phyloP scores from a whole-genome alignment of 2,797 vertebrate genomes.

The Enoplosus armatus region DNA sequence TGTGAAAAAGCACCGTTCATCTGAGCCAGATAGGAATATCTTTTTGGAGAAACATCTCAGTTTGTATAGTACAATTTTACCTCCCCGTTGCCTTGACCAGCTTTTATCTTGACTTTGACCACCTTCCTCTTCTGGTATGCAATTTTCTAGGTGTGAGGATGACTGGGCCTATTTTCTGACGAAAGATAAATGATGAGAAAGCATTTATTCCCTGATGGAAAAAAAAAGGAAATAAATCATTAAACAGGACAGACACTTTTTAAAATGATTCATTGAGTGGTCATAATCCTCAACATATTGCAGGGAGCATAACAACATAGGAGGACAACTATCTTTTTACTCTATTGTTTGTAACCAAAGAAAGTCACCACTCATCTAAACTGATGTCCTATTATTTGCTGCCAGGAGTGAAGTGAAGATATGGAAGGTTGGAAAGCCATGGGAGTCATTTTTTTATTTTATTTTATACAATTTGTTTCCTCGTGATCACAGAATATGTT shows the following conservation, averaged over 20 bases:
- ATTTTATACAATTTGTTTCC: slow-evolving; percentile 4
- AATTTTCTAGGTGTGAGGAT: slow-evolving; percentile 37
- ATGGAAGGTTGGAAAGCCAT: slow-evolving; percentile 17
- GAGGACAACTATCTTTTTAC: slow-evolving; percentile 32
- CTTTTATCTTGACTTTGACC: slow-evolving; percentile 27
- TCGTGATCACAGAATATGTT: slow-evolving; percentile 15
- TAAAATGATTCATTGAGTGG: background rate
- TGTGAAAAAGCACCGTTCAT: slow-evolving; percentile 7
- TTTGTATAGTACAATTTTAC: slow-evolving; percentile 42
- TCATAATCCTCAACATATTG: slow-evolving; percentile 12
- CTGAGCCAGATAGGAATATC: slow-evolving; percentile 27
- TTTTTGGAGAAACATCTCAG: slow-evolving; percentile 25
- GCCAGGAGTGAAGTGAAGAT: slow-evolving; percentile 31
- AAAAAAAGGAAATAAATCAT: background rate
- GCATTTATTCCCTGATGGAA: background rate
- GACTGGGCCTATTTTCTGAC: slow-evolving; percentile 24
- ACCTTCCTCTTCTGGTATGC: slow-evolving; percentile 49
- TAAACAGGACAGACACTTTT: slow-evolving; percentile 1
- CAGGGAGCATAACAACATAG: slow-evolving; percentile 39
- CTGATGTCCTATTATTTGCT: slow-evolving; percentile 49
- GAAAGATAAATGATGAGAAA: slow-evolving; percentile 11
- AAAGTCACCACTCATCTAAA: slow-evolving; percentile 46
- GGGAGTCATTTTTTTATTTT: slow-evolving; percentile 19
- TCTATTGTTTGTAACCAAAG: slow-evolving; percentile 64
- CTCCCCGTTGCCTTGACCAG: slow-evolving; percentile 47